Evolutionary conservation across 1,140 invertebrate species (phyloP).

Genomic region (Globodera ellingtonae): DNA sequence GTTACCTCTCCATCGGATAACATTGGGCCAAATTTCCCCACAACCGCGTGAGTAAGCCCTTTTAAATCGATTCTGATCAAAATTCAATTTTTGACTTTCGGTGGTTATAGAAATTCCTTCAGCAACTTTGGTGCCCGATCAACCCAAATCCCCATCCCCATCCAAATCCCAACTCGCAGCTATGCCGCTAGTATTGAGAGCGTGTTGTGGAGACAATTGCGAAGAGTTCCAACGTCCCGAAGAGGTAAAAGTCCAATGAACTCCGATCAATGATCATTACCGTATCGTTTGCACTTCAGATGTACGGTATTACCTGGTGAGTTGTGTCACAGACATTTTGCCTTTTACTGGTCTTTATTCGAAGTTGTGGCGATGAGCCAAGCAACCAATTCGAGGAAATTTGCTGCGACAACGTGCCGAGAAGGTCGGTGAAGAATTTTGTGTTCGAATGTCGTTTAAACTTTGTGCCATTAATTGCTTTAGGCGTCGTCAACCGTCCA

Average conservation of each 20-base stretch:
- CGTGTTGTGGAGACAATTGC: constrained; percentile 52
- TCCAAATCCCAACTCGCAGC: no score
- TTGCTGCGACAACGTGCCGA: constrained; percentile 54
- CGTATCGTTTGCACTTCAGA: constrained; percentile 32
- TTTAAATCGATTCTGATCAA: neutral
- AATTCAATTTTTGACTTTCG: neutral
- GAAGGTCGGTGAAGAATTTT: constrained; percentile 26
- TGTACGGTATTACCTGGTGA: constrained; percentile 50
- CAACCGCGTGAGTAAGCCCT: neutral
- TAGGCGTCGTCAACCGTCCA: constrained; percentile 37
- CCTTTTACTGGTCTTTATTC: neutral
- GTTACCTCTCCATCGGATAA: neutral
- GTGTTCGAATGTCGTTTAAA: constrained; percentile 8
- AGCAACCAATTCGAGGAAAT: constrained; percentile 56
- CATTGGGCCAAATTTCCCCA: neutral
- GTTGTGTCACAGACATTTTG: neutral
- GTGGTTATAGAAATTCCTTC: neutral
- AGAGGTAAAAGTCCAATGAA: constrained; percentile 10
- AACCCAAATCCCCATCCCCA: no score
- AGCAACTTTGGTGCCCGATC: no score
- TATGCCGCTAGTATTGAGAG: constrained; percentile 35
- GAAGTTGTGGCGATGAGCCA: constrained; percentile 47
- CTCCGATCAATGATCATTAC: neutral
- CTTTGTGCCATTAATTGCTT: neutral
- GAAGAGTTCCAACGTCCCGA: constrained; percentile 50